Conservation (phyloP, 2,113 vertebrate species). For the Recurvirostra avosetta region DNA sequence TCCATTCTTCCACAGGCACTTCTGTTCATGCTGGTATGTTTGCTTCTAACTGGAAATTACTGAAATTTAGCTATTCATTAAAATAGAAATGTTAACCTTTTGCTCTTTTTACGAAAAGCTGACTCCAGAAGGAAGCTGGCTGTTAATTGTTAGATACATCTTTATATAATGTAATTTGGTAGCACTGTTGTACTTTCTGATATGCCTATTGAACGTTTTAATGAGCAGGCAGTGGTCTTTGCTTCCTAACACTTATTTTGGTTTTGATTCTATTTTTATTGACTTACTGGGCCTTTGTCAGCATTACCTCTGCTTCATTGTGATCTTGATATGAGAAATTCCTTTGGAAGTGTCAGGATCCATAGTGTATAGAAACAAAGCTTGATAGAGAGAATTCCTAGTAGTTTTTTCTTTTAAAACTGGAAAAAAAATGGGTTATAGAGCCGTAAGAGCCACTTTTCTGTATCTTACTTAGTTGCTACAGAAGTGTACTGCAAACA, state of each 20-base stretch:
- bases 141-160: not conserved
- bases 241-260: not conserved
- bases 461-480: no score
- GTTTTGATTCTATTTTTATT: not conserved
- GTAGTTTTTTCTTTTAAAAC: not conserved
- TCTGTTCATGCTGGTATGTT: not conserved
- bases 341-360: not conserved
- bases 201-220: not conserved
- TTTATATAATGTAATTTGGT: not conserved
- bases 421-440: not conserved
- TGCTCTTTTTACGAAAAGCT: not conserved
- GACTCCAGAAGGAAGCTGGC: not conserved
- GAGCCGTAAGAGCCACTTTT: not conserved
- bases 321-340: not conserved
- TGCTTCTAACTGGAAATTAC: not conserved
- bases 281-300: not conserved
- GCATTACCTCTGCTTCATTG: not conserved
- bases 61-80: not conserved
- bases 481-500: no score
- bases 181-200: not conserved
- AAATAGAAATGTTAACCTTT: not conserved
- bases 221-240: not conserved
- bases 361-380: not conserved
- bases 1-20: not conserved
- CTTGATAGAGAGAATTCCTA: not conserved